These are phyloP conservation scores for Sycophila sp. DNA, from an alignment of 1,140 invertebrate species.

Conservation along the genomic window DNA sequence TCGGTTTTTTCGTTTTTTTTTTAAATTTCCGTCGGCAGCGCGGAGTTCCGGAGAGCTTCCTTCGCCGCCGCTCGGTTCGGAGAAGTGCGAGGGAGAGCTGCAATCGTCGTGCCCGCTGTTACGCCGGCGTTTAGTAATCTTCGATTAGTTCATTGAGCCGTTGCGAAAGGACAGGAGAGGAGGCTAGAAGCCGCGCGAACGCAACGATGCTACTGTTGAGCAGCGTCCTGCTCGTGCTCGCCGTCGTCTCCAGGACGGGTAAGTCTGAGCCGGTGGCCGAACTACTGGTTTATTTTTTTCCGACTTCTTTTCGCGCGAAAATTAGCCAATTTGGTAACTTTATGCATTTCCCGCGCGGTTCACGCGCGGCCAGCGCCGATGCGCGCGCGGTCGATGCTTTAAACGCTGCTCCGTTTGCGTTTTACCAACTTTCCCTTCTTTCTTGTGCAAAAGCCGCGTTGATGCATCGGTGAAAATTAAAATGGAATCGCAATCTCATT, in stretches of 20 bases:
- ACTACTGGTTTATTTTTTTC: background rate
- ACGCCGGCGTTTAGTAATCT: constrained; percentile 16
- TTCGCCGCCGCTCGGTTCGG: too few species aligned
- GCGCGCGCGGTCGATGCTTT: too few species aligned
- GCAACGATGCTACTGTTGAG: constrained; percentile 49
- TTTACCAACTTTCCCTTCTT: too few species aligned
- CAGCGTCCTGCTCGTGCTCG: constrained; percentile 47
- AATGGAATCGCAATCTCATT: too few species aligned
- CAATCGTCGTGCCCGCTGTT: background rate
- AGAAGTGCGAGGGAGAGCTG: background rate
- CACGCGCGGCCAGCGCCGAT: too few species aligned
- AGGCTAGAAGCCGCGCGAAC: background rate
- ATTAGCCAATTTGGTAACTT: too few species aligned
- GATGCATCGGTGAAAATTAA: too few species aligned
- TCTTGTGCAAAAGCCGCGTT: too few species aligned
- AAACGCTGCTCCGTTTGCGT: too few species aligned
- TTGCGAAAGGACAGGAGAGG: background rate
- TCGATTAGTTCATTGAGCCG: constrained; percentile 1
- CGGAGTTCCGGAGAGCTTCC: too few species aligned
- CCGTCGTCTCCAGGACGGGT: constrained; percentile 53
- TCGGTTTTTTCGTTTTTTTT: background rate
- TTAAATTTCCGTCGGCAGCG: background rate
- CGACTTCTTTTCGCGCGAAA: background rate
- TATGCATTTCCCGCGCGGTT: too few species aligned
- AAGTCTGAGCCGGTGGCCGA: constrained; percentile 45